These are phyloP conservation scores for Urocitellus parryii DNA, from an alignment of 2,113 vertebrate genomes.

Conservation along the genomic window DNA sequence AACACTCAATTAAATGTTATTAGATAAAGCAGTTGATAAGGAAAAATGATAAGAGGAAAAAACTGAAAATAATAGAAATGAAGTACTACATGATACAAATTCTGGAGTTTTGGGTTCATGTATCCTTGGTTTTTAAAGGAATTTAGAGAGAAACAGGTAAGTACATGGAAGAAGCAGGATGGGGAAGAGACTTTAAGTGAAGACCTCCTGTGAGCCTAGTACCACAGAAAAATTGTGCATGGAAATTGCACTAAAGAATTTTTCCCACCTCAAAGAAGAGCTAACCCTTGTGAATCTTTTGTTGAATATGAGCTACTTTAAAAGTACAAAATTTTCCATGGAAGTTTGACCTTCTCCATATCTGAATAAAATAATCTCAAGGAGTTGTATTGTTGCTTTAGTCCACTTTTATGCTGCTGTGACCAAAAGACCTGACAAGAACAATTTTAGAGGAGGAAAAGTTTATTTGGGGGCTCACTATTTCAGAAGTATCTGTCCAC, in stretches of 20 bases:
- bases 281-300: neutral
- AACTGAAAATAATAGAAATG: neutral
- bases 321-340: neutral
- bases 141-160: neutral
- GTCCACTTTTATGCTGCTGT: too few species aligned
- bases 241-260: neutral
- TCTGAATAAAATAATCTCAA: neutral
- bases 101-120: neutral
- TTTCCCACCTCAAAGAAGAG: neutral
- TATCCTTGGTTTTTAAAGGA: neutral
- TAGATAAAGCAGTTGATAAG: neutral
- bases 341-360: neutral
- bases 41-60: neutral
- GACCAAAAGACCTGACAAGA: too few species aligned
- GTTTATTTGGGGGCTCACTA: too few species aligned
- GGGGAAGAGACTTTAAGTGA: neutral
- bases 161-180: neutral
- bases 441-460: too few species aligned
- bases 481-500: too few species aligned
- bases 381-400: neutral
- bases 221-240: neutral
- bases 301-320: neutral
- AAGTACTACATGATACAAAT: neutral
- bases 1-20: neutral
- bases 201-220: neutral